A percentile compares a stretch with the other conserved stretches of the same genome.
Conservation (phyloP, 2,888 invertebrate species). For the Parapristionchus giblindavisi region DNA sequence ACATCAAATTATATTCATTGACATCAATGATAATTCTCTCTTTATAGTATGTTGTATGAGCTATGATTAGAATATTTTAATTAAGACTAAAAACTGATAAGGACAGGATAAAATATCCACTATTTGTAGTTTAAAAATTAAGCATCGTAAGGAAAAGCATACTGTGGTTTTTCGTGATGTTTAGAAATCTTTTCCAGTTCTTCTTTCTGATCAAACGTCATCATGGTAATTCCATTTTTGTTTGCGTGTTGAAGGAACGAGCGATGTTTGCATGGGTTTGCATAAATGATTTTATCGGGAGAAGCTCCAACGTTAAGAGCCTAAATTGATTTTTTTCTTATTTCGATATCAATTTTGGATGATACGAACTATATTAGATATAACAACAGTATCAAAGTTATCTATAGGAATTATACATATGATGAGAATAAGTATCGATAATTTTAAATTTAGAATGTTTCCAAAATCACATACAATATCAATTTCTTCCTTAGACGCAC, state of each 20-base stretch:
- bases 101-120: too few species aligned
- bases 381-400: too few species aligned
- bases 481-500: slow-evolving; percentile 83
- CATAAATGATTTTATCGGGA: slow-evolving; percentile 63
- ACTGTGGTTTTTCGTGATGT: slow-evolving; percentile 62
- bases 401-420: too few species aligned
- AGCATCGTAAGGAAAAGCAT: too few species aligned
- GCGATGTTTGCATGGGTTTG: slow-evolving; percentile 69
- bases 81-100: background rate
- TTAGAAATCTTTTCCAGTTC: slow-evolving; percentile 62
- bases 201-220: slow-evolving; percentile 68
- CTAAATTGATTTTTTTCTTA: too few species aligned
- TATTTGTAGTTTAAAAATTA: too few species aligned
- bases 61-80: background rate
- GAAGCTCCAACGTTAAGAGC: slow-evolving; percentile 45
- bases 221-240: slow-evolving; percentile 51
- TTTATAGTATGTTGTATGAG: background rate
- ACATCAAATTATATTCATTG: too few species aligned
- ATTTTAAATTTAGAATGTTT: too few species aligned
- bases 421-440: too few species aligned
- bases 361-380: too few species aligned
- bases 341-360: too few species aligned
- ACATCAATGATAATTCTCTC: background rate
- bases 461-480: slow-evolving; percentile 43
- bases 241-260: slow-evolving; percentile 65